A percentile compares a stretch with the other conserved stretches of the same genome.
Evolutionary conservation across 2,888 invertebrate genomes (phyloP).

Genomic region (Dolomedes plantarius): DNA sequence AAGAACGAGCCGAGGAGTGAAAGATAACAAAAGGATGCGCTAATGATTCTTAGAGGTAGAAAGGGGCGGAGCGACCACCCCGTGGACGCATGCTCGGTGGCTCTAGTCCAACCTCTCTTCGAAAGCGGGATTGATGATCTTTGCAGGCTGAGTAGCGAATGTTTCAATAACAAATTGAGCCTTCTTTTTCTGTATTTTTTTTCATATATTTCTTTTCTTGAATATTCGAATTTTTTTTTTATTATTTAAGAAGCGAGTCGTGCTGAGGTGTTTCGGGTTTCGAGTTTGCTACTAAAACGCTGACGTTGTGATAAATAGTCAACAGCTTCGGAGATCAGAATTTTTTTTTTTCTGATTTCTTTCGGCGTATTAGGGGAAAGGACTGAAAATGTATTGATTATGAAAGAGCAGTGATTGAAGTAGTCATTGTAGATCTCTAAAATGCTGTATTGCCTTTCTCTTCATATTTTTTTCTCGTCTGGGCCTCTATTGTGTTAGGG

Average conservation of each 20-base stretch:
- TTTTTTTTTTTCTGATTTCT: background rate
- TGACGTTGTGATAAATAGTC: conserved; percentile 61
- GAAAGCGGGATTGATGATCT: conserved; percentile 52
- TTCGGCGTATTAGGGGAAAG: background rate
- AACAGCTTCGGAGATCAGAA: conserved; percentile 36
- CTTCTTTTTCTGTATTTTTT: conserved; percentile 13
- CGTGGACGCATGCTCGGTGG: conserved; percentile 30
- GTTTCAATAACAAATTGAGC: conserved; percentile 70
- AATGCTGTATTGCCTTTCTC: background rate
- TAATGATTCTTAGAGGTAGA: conserved; percentile 69
- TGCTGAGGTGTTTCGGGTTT: conserved; percentile 42
- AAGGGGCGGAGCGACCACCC: conserved; percentile 29
- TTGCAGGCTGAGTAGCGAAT: conserved; percentile 48
- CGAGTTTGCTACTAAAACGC: conserved; percentile 40
- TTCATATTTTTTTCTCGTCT: too few species aligned
- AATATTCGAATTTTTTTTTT: too few species aligned
- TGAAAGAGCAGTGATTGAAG: background rate
- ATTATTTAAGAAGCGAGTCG: conserved; percentile 29
- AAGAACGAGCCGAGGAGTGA: conserved; percentile 37
- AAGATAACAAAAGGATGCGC: conserved; percentile 68
- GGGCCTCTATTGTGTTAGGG: too few species aligned
- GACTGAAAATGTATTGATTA: background rate
- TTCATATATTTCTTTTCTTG: conserved; percentile 37
- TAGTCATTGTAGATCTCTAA: background rate
- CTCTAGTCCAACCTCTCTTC: conserved; percentile 43